Evolutionary conservation across 2,797 vertebrate species (phyloP).

Genomic region (Nyctibius grandis): DNA sequence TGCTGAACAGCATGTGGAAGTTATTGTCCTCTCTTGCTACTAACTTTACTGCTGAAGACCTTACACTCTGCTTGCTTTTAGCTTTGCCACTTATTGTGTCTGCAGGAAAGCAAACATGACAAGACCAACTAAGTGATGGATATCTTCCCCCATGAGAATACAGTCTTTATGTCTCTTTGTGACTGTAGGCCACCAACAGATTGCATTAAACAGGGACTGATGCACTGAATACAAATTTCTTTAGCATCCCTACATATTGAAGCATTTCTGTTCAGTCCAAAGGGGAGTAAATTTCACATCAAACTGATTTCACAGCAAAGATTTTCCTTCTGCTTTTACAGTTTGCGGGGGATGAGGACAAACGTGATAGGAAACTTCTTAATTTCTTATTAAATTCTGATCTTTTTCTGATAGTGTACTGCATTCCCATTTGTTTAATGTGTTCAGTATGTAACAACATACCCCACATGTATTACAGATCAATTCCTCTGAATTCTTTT

Average conservation of each 20-base stretch:
- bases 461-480: not conserved
- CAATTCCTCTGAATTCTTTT: not conserved
- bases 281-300: not conserved
- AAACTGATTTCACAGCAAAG: not conserved
- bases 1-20: not conserved
- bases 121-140: conserved; percentile 25
- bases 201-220: conserved; percentile 20
- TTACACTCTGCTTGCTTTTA: conserved; percentile 9
- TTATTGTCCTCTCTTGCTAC: not conserved
- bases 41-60: conserved; percentile 6
- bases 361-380: not conserved
- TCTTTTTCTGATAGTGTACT: not conserved
- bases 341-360: not conserved
- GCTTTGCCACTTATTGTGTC: conserved; percentile 28
- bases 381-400: not conserved
- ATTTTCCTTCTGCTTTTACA: conserved; percentile 1
- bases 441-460: not conserved
- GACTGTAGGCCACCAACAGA: conserved; percentile 29
- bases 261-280: not conserved
- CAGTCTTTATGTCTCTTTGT: conserved; percentile 32
- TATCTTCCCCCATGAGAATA: conserved; percentile 37
- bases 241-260: not conserved
- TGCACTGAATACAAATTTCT: conserved; percentile 33
- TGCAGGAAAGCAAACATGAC: conserved; percentile 39
- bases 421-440: not conserved